A percentile compares a stretch with the other conserved stretches of the same genome.
These are phyloP conservation scores for Drosophila nasuta DNA, from an alignment of 1,140 invertebrate species.

Conservation along the genomic window DNA sequence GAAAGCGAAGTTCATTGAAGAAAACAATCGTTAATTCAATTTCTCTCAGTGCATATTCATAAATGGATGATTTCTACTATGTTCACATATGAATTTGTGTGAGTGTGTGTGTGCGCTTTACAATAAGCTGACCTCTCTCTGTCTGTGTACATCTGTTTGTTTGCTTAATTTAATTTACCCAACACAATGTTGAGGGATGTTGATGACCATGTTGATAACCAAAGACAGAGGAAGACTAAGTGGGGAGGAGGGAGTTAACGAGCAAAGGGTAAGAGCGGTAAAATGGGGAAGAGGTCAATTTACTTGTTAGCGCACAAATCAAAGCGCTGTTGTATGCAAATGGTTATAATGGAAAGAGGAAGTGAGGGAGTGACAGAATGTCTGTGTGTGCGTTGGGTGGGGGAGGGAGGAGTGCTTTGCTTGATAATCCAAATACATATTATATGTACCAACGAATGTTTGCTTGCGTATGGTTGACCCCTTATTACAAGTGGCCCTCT, in stretches of 20 bases:
- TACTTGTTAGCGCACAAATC: conserved; percentile 63
- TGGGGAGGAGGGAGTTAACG: background rate
- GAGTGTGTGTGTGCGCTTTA: conserved; percentile 1
- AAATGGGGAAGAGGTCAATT: conserved; percentile 61
- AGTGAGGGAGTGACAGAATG: background rate
- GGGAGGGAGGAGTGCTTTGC: too few species aligned
- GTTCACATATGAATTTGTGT: conserved; percentile 8
- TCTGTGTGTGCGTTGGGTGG: background rate
- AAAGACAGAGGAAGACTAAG: background rate
- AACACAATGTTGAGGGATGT: conserved; percentile 44
- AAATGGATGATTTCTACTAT: conserved; percentile 51
- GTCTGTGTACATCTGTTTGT: conserved; percentile 52
- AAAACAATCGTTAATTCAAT: background rate
- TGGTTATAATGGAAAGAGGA: conserved; percentile 19
- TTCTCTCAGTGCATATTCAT: conserved; percentile 43
- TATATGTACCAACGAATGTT: background rate
- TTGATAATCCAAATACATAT: conserved; percentile 7
- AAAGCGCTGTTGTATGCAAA: conserved; percentile 54
- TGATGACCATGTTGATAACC: conserved; percentile 46
- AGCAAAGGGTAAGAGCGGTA: background rate
- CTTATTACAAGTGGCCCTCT: conserved; percentile 29
- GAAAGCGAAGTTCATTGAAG: background rate
- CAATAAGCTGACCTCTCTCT: conserved; percentile 43
- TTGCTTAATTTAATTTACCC: conserved; percentile 78
- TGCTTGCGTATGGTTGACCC: conserved; percentile 5